Percentiles rank a stretch among this genome's conserved stretches.
These are phyloP conservation scores for Drosophila hamatofila DNA, from an alignment of 2,888 invertebrate genomes.

Conservation along the genomic window DNA sequence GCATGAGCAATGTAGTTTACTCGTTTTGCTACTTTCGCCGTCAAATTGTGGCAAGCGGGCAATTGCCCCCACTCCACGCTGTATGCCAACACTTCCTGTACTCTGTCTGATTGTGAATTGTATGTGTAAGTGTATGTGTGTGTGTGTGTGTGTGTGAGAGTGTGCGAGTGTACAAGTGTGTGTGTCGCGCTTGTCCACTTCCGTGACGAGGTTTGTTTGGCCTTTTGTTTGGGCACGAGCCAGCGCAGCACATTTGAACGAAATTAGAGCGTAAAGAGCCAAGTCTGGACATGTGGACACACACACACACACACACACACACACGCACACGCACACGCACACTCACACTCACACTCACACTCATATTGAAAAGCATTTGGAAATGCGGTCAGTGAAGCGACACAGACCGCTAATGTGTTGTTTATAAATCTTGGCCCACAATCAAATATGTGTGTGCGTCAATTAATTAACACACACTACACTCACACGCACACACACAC, in stretches of 20 bases:
- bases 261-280: constrained; percentile 61
- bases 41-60: constrained; percentile 65
- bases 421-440: constrained; percentile 63
- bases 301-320: constrained; percentile 20
- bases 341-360: background rate
- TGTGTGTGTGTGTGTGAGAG: constrained; percentile 2
- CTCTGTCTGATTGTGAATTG: constrained; percentile 2
- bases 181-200: constrained; percentile 52
- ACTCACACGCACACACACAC: constrained; percentile 24
- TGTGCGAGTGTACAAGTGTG: constrained; percentile 13
- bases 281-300: constrained; percentile 36
- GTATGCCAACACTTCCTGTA: constrained; percentile 26
- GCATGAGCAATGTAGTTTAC: constrained; percentile 29
- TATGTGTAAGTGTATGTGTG: background rate
- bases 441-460: constrained; percentile 71
- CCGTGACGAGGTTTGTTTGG: constrained; percentile 46
- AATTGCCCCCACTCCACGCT: constrained; percentile 23
- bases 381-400: constrained; percentile 52
- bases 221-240: constrained; percentile 37
- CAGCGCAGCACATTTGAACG: constrained; percentile 50
- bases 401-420: constrained; percentile 52
- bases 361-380: constrained; percentile 46
- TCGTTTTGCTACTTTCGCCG: constrained; percentile 49
- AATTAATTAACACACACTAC: constrained; percentile 64
- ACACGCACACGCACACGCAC: background rate